phyloP scores from a whole-genome alignment of 1,140 invertebrate genomes.

The Zophobas morio region DNA sequence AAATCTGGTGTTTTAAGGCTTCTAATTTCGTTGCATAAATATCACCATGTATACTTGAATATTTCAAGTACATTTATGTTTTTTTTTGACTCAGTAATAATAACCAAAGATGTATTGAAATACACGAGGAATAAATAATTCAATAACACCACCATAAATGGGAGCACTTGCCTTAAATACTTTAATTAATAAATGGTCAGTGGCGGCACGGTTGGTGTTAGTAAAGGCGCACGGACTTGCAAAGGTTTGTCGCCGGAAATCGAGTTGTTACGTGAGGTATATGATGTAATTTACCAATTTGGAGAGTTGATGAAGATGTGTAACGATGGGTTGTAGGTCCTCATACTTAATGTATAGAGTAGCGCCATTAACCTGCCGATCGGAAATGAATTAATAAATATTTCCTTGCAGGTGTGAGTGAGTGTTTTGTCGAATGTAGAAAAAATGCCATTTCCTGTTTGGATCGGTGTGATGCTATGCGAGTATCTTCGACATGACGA shows the following conservation, averaged over 20 bases:
- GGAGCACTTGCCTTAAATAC: background rate
- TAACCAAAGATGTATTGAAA: background rate
- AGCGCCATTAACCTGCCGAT: conserved; percentile 41
- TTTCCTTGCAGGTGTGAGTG: conserved; percentile 42
- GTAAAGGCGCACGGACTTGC: background rate
- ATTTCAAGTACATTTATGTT: too few relatives aligned
- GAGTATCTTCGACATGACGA: conserved; percentile 24
- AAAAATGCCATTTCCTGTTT: conserved; percentile 48
- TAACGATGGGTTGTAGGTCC: background rate
- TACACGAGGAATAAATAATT: conserved; percentile 8
- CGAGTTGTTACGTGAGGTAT: conserved; percentile 20
- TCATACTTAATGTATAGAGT: conserved; percentile 23
- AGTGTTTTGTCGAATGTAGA: conserved; percentile 32
- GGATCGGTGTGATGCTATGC: conserved; percentile 43
- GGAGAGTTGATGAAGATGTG: conserved; percentile 16
- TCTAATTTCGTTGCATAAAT: background rate
- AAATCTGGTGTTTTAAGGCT: background rate
- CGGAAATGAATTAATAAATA: conserved; percentile 49
- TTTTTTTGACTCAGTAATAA: background rate
- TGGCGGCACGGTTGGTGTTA: background rate
- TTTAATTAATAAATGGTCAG: conserved; percentile 8
- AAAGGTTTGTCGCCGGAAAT: conserved; percentile 27
- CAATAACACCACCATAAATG: conserved; percentile 35
- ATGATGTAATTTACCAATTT: conserved; percentile 45
- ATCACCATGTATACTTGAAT: too few relatives aligned